Percentiles rank a stretch among this genome's conserved stretches.
These are phyloP conservation scores for Hippoglossus hippoglossus DNA, from an alignment of 2,797 vertebrate species.

Conservation along the genomic window DNA sequence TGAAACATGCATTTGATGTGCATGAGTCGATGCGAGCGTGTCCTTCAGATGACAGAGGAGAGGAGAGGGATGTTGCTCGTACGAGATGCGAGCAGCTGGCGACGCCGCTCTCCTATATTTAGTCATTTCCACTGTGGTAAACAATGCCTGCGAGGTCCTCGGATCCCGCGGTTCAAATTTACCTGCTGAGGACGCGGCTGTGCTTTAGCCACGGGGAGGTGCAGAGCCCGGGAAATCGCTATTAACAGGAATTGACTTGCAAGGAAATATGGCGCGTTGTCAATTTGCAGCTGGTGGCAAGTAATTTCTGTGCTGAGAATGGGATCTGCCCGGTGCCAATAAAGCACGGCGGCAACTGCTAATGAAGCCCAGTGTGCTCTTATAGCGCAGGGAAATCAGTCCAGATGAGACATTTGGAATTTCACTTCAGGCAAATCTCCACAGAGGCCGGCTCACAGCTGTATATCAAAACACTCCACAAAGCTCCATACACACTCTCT, in stretches of 20 bases:
- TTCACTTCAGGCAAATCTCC: conserved; percentile 51
- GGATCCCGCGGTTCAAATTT: conserved; percentile 48
- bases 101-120: conserved; percentile 17
- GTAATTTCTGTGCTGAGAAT: conserved; percentile 74
- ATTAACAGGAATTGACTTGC: conserved; percentile 72
- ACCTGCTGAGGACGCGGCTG: conserved; percentile 53
- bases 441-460: conserved; percentile 30
- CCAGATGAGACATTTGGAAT: conserved; percentile 59
- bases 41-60: conserved; percentile 34
- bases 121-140: conserved; percentile 50
- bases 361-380: conserved; percentile 70
- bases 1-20: conserved; percentile 24
- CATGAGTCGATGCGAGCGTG: conserved; percentile 9
- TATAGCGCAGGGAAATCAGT: conserved; percentile 55
- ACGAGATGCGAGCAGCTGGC: conserved; percentile 38
- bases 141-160: conserved; percentile 46
- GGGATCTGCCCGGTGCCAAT: conserved; percentile 72
- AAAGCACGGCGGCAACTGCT: conserved; percentile 63
- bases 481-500: conserved; percentile 3
- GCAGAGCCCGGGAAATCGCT: conserved; percentile 34
- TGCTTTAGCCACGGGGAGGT: conserved; percentile 22
- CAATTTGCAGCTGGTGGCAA: conserved; percentile 76
- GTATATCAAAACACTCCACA: conserved; percentile 37
- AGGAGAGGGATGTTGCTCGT: no score
- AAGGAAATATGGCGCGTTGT: conserved; percentile 74